Evolutionary conservation across 2,113 vertebrate genomes (phyloP), one percentile per base, ranked within the genome.

Genomic region (Neolamprologus cancellatus): DNA sequence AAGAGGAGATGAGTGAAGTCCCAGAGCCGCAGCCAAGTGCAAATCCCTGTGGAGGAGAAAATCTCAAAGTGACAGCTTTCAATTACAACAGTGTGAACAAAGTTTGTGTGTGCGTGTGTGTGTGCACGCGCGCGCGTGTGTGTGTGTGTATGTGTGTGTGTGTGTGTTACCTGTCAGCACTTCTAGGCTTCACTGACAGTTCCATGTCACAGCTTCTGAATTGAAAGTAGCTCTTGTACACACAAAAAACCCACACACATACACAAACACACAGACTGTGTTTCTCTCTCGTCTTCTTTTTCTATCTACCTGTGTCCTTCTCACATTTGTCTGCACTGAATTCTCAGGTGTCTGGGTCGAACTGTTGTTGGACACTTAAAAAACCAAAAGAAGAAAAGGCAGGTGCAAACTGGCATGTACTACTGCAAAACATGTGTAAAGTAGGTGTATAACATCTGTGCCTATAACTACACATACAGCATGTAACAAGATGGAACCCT

Each of bases 11-110:
- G 78, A 94, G 74, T 86, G 84, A 93, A 89, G 89, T 88, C 85
- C 89, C 81, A 66, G 57, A 89, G 87, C 87, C 8, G 46, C 82
- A 90, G 82, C 78, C 89, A 76, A 82, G 83, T 80, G 79, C 85
- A 93, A 92, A 94, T 95, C 91, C 93, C 83, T 57, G 84, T 41
- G 76, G 87, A 90, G 76, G 86, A 80, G 78, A 76, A 92, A 88
- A 86, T 92, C 85, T 90, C 86, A 79, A 88, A 92, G 84, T 90
- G 93, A 91, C 90, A 85, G 89, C 90, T 92, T 94, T 93, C 93
- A 94, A 92, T 92, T 91, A 92, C 89, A 92, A 85, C 41, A 46
- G 79, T 83, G 59, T 86, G 82, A 84, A 87, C 18, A 71, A 44
- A 57, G 78, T 80, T 36, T 53, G 34, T 23, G 79, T 28, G 52